Conservation (phyloP, 2,888 invertebrate species). For the Dicycla oo region DNA sequence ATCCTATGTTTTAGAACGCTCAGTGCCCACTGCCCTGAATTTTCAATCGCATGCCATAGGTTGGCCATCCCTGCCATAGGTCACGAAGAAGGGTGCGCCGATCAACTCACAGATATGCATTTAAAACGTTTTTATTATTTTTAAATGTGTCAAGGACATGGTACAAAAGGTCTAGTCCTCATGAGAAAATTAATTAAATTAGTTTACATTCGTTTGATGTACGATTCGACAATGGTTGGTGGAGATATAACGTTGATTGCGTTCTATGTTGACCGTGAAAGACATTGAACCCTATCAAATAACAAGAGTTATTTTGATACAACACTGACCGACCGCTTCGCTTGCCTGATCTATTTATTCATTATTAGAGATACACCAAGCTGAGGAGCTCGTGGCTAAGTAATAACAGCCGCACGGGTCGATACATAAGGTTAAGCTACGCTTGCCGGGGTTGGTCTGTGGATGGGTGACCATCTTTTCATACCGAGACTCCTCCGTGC, state of each 20-base stretch:
- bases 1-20: neutral
- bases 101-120: constrained; percentile 75
- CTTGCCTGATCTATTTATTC: neutral
- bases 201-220: constrained; percentile 64
- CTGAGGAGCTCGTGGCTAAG: no score
- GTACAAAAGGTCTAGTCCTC: constrained; percentile 65
- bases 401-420: no score
- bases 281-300: constrained; percentile 50
- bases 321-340: neutral
- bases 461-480: no score
- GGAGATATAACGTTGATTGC: constrained; percentile 43
- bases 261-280: constrained; percentile 45
- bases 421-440: no score
- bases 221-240: constrained; percentile 56
- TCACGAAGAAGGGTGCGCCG: constrained; percentile 74
- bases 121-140: constrained; percentile 71
- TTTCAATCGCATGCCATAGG: neutral
- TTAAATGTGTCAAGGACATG: constrained; percentile 81
- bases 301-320: neutral
- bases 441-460: no score
- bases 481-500: no score
- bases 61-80: constrained; percentile 30
- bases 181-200: constrained; percentile 85
- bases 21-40: neutral
- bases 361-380: neutral